These are phyloP conservation scores for Galagoides demidoff DNA, from an alignment of 2,797 vertebrate genomes.

Conservation along the genomic window DNA sequence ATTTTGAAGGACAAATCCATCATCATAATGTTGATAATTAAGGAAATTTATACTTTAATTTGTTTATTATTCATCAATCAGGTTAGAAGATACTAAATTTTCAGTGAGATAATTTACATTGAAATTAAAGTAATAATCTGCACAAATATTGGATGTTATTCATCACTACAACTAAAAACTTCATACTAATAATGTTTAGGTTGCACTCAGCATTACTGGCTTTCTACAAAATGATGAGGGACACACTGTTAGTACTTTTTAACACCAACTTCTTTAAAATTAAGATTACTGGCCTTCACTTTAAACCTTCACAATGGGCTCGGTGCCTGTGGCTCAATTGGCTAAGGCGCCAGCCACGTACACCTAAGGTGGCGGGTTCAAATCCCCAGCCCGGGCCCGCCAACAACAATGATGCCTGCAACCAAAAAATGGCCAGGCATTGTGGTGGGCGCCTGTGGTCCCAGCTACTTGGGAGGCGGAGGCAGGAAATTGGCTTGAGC, in stretches of 20 bases:
- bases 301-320: too few species aligned
- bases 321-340: too few species aligned
- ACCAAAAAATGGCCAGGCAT: too few species aligned
- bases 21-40: neutral
- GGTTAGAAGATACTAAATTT: neutral
- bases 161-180: neutral
- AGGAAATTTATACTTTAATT: neutral
- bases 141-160: neutral
- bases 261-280: neutral
- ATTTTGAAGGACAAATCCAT: conserved; percentile 19
- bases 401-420: too few species aligned
- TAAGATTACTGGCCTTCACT: neutral
- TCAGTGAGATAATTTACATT: neutral
- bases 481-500: too few species aligned
- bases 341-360: too few species aligned
- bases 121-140: neutral
- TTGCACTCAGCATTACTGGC: neutral
- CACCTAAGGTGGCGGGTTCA: too few species aligned
- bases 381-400: too few species aligned
- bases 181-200: neutral
- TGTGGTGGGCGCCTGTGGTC: too few species aligned
- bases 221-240: neutral
- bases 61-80: conserved; percentile 14
- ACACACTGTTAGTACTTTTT: neutral
- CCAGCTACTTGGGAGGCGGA: too few species aligned